Base-by-base conservation (phyloP, 64 coral and sea anemone species). In the Stichodactyla mertensii region DNA sequence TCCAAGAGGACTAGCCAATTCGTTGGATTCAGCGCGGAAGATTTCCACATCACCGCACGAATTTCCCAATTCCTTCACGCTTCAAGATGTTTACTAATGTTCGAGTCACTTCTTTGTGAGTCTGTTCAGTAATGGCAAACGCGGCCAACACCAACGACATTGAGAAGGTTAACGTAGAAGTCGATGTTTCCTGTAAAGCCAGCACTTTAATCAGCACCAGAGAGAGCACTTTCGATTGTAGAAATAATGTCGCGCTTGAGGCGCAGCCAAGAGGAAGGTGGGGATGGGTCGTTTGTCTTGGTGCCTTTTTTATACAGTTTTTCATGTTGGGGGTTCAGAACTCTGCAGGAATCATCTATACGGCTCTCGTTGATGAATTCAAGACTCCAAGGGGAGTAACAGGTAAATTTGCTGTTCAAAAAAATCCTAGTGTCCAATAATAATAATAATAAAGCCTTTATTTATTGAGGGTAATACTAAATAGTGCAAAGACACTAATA, bases 301-400 rank as follows among this genome's bases (percentile, higher is more conserved):
- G 90, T 15, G 91, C 97, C 61, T 99, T 99, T 93, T 61, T 99
- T 51, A 88, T 90, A 52, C 93, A 99, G 80, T 99, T 99, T 91
- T 89, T 99, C 4, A 92, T 90, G 28, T 90, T 99, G 60, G 97
- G 97, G 64, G 93, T 94, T 64, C 93, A 99, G 77, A 99, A 99
- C 80, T 88, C 93, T 3, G 93, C 92, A 10, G 97, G 97, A 60
- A 92, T 99, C 82, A 94, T 94, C 22, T 94, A 94, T 83, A 87
- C 88, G 19, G 88, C 89, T 18, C 79, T 94, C 1, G 88, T 94
- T 20, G 71, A 94, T 54, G 85, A 90, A 66, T 64, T 94, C 6
- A 77, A 86, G 23, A 79, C 88, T 45, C 88, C 52, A 2, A 90
- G 88, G 22, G 92, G 88, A 55, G 88, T 82, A 7, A 94, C 92